A percentile compares a stretch with the other conserved stretches of the same genome.
Evolutionary conservation across 2,888 invertebrate species (phyloP).

Genomic region (Dermolepida albohirtum): DNA sequence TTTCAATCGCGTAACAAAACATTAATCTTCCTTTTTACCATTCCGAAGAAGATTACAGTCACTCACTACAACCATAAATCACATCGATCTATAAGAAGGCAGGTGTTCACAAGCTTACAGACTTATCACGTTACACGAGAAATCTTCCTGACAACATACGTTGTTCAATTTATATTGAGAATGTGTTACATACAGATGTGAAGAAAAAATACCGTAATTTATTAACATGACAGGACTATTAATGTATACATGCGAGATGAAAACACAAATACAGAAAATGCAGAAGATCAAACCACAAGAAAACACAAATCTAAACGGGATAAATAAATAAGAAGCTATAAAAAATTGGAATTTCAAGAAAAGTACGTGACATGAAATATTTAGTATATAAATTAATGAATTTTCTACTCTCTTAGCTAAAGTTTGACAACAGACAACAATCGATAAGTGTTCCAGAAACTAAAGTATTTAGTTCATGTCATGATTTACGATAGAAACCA

Average conservation of each 20-base stretch:
- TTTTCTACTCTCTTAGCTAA: too few species aligned
- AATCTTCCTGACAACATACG: slow-evolving; percentile 16
- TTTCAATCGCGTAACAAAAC: slow-evolving; percentile 23
- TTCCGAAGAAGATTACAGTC: slow-evolving; percentile 23
- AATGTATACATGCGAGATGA: slow-evolving; percentile 15
- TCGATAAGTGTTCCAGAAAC: too few species aligned
- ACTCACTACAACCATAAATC: slow-evolving; percentile 25
- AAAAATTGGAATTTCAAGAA: too few species aligned
- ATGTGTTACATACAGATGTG: not conserved
- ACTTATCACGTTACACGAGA: slow-evolving; percentile 31
- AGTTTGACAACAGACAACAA: too few species aligned
- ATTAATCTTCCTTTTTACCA: slow-evolving; percentile 26
- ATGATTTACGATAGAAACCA: too few species aligned
- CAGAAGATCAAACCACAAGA: not conserved
- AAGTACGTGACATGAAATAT: too few species aligned
- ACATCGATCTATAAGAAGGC: slow-evolving; percentile 23
- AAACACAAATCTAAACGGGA: not conserved
- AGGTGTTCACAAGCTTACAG: slow-evolving; percentile 23
- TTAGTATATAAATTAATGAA: too few species aligned
- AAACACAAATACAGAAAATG: slow-evolving; percentile 5
- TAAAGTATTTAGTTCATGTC: too few species aligned
- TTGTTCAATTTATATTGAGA: slow-evolving; percentile 24
- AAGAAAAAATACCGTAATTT: slow-evolving; percentile 26
- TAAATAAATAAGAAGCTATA: too few species aligned
- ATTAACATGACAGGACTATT: slow-evolving; percentile 28